Evolutionary conservation across 2,888 invertebrate species (phyloP).

Genomic region (Furcula furcula): DNA sequence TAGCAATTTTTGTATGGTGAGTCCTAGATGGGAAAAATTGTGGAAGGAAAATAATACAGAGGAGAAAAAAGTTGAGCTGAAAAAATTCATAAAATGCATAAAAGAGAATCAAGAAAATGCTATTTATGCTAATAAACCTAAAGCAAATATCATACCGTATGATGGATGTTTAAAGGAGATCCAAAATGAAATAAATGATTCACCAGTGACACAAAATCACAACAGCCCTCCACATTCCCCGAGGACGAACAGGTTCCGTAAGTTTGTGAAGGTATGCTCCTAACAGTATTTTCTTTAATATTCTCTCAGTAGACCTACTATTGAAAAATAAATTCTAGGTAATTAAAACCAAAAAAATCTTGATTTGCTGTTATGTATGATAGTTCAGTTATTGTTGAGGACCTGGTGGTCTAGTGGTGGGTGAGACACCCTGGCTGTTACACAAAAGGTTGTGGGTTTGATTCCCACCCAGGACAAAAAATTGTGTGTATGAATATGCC

Average conservation of each 20-base stretch:
- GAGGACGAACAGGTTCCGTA: conserved; percentile 63
- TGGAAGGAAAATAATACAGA: conserved; percentile 54
- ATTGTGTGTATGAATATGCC: too few relatives aligned
- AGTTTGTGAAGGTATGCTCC: conserved; percentile 63
- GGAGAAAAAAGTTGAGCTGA: conserved; percentile 48
- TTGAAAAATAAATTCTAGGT: too few relatives aligned
- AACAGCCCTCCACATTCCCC: conserved; percentile 63
- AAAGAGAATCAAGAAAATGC: conserved; percentile 67
- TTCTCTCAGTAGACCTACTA: too few relatives aligned
- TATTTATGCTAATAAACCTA: conserved; percentile 26
- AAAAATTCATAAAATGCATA: conserved; percentile 44
- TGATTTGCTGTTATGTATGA: too few relatives aligned
- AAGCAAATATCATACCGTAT: conserved; percentile 29
- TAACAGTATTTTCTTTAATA: too few relatives aligned
- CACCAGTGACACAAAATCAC: conserved; percentile 26
- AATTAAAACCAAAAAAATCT: too few relatives aligned
- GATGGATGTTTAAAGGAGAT: conserved; percentile 55
- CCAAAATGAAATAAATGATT: conserved; percentile 50
- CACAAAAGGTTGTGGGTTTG: too few relatives aligned
- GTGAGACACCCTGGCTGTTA: too few relatives aligned
- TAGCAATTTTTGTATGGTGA: conserved; percentile 62
- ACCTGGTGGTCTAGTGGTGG: too few relatives aligned
- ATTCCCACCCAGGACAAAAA: too few relatives aligned
- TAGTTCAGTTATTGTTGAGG: too few relatives aligned
- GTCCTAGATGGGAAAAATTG: conserved; percentile 56